phyloP scores from a whole-genome alignment of 1,140 invertebrate genomes.

The Drosophila suzukii region DNA sequence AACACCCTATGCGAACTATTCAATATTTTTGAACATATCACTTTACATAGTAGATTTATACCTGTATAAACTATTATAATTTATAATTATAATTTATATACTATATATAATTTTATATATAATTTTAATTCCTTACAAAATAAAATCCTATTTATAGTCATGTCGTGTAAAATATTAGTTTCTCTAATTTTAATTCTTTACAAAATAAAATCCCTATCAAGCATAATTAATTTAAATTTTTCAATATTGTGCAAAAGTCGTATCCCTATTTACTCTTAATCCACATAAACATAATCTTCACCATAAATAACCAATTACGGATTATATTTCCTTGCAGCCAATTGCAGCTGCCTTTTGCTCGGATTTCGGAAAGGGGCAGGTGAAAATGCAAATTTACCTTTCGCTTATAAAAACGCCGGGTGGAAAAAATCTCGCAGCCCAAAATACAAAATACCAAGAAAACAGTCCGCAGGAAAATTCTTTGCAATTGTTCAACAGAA shows the following conservation, averaged over 20 bases:
- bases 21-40: too few species aligned
- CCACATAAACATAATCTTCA: constrained; percentile 26
- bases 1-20: background rate
- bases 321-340: background rate
- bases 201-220: background rate
- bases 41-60: too few species aligned
- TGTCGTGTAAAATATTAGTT: background rate
- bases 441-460: constrained; percentile 24
- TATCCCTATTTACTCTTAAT: constrained; percentile 12
- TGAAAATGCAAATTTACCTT: constrained; percentile 31
- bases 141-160: too few species aligned
- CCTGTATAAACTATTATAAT: too few species aligned
- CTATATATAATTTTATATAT: too few species aligned
- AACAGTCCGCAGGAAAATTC: constrained; percentile 5
- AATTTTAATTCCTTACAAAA: too few species aligned
- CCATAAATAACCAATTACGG: constrained; percentile 36
- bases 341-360: constrained; percentile 31
- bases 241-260: background rate
- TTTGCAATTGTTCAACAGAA: constrained; percentile 22
- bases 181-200: too few species aligned
- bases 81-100: too few species aligned
- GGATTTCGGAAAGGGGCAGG: constrained; percentile 30
- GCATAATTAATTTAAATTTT: background rate
- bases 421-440: constrained; percentile 26
- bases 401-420: constrained; percentile 35